Base-by-base conservation (phyloP, 2,888 invertebrate species). In the Sesia bembeciformis region DNA sequence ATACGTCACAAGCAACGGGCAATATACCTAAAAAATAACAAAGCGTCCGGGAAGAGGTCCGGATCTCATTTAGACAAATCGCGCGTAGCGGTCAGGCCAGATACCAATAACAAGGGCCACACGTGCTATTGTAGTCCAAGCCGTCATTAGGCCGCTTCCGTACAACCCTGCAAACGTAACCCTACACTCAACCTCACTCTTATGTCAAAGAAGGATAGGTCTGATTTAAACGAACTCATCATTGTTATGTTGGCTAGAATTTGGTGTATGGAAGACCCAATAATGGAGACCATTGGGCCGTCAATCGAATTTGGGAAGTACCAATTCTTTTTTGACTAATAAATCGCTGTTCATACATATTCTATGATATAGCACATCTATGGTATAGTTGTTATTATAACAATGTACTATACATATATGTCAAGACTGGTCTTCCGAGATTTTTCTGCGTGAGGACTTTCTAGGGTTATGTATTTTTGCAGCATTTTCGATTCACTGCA, bases 61-160 rank as follows among this genome's bases (percentile, higher is more conserved):
- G 88, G 87, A 86, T 86, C 86, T 88, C 86, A 86, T 88, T 87
- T 87, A 84, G 86, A 88, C 88, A 87, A 88, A 88, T 88, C 86
- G 85, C 80, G 84, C 77, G 84, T 86, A 84, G 86, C 86, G 87
- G 87, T 87, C 84, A 86, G 82, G 84, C 84, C 86, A 83, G 86
- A 86, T 84, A 85, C 84, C 87, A 87, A 87, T 87, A 88, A 87
- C 81, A 88, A 87, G 86, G 82, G 76, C 72, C 78, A 80, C 80
- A 78, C 78, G 78, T 85, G 84, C 85, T 84, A 87, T 88, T 88
- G 88, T 88, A 78, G 74, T 81, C 78, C 71, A 70, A 72, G 78
- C 79, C 83, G 80, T 87, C 88, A 86, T 88, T 87, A 88, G 86
- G 79, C 74, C 78, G 82, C 79, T 86, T 86, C 85, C 87, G 85